phyloP scores from a whole-genome alignment of 2,888 invertebrate species.

The Aporophyla lueneburgensis region DNA sequence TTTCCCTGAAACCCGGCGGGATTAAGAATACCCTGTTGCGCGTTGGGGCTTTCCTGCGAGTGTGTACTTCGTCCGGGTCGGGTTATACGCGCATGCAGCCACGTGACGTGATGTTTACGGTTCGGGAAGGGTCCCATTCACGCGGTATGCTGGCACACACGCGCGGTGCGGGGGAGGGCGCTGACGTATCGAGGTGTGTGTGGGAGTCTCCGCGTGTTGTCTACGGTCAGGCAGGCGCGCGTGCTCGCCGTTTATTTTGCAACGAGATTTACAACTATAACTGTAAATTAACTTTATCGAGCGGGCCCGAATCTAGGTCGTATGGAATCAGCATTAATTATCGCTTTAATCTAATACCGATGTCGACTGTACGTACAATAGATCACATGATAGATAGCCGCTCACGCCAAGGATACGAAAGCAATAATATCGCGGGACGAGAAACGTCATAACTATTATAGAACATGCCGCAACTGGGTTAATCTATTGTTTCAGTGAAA shows the following conservation, averaged over 20 bases:
- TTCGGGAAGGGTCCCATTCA: slow-evolving; percentile 81
- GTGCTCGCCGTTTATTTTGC: slow-evolving; percentile 88
- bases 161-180: slow-evolving; percentile 45
- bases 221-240: slow-evolving; percentile 87
- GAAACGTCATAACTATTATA: slow-evolving; percentile 78
- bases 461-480: slow-evolving; percentile 82
- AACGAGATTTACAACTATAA: slow-evolving; percentile 90
- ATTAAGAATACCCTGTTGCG: slow-evolving; percentile 63
- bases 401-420: slow-evolving; percentile 88
- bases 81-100: slow-evolving; percentile 75
- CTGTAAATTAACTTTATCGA: slow-evolving; percentile 90
- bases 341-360: slow-evolving; percentile 90
- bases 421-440: slow-evolving; percentile 79
- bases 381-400: slow-evolving; percentile 90
- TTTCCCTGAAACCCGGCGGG: slow-evolving; percentile 73
- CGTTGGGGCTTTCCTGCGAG: slow-evolving; percentile 61
- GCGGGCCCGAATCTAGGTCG: slow-evolving; percentile 89
- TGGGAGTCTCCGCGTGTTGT: slow-evolving; percentile 86
- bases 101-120: slow-evolving; percentile 81
- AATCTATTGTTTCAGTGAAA: slow-evolving; percentile 87
- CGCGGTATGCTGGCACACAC: slow-evolving; percentile 69
- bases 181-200: slow-evolving; percentile 78
- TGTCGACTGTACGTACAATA: slow-evolving; percentile 88
- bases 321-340: slow-evolving; percentile 91
- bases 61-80: slow-evolving; percentile 68